Percentiles rank a stretch among this genome's conserved stretches.
Evolutionary conservation across 2,113 vertebrate species (phyloP).

Genomic region (Burhinus bistriatus): DNA sequence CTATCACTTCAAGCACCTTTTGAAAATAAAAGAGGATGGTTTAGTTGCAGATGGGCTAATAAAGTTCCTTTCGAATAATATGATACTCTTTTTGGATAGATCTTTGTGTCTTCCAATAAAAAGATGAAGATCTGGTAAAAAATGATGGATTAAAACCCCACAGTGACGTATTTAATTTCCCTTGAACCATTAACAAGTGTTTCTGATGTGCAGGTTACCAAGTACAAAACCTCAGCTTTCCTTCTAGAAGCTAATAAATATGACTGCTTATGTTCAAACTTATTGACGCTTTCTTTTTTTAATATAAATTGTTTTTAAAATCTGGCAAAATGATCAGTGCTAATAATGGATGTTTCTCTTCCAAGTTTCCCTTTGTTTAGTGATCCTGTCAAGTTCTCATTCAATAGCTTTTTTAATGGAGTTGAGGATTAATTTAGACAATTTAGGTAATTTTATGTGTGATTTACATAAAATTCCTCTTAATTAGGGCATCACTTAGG

Average conservation of each 20-base stretch:
- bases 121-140: not conserved
- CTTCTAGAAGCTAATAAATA: not conserved
- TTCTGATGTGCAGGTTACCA: not conserved
- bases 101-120: not conserved
- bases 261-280: not conserved
- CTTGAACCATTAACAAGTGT: not conserved
- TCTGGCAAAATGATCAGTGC: not conserved
- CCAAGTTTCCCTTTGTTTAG: not conserved
- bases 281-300: not conserved
- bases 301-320: not conserved
- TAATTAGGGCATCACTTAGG: not conserved
- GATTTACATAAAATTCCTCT: not conserved
- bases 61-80: not conserved
- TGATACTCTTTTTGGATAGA: not conserved
- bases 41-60: not conserved
- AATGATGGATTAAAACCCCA: not conserved
- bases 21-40: not conserved
- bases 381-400: not conserved
- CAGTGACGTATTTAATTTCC: not conserved
- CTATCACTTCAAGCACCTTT: not conserved
- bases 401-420: not conserved
- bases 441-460: not conserved
- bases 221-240: not conserved
- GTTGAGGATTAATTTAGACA: not conserved
- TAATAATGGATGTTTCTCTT: not conserved